Evolutionary conservation across 2,888 invertebrate species (phyloP), one percentile per base, ranked within the genome.

Genomic region (Cordylochernes scorpioides): DNA sequence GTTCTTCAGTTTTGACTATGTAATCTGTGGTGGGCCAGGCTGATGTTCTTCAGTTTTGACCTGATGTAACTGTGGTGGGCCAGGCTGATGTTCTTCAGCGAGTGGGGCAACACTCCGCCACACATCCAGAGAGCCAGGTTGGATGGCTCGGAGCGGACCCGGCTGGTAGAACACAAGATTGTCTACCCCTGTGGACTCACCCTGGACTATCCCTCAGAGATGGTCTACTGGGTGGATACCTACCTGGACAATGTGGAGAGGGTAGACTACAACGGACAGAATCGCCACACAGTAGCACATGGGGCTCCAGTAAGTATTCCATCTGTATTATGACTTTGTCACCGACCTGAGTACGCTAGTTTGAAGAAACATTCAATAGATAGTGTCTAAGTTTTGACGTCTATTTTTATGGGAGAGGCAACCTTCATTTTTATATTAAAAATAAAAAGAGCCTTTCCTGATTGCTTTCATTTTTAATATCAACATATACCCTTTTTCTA

Each of bases 181-280:
- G 71, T 74, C 39, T 73, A 73, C 55, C 75, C 75, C 2, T 62
- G 64, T 42, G 69, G 69, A 32, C 59, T 75, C 17, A 59, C 70
- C 12, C 59, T 71, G 28, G 77, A 78, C 56, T 62, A 64, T 40
- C 64, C 72, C 19, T 63, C 63, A 28, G 60, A 65, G 44, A 61
- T 63, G 45, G 61, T 75, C 14, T 75, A 71, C 54, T 75, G 74
- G 74, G 66, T 68, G 30, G 78, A 78, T 53, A 64, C 66, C 5
- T 74, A 71, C 54, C 59, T 74, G 44, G 73, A 73, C 56, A 66
- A 65, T 44, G 63, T 78, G 4, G 73, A 77, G 54, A 59, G 71
- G 35, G 64, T 71, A 14, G 66, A 72, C 55, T 78, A 77, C 52
- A 61, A 69, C 47, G 77, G 75, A 7, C 54, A 53, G 10, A 61